Base-by-base conservation (phyloP, 2,888 invertebrate genomes). In the Helleia helle region DNA sequence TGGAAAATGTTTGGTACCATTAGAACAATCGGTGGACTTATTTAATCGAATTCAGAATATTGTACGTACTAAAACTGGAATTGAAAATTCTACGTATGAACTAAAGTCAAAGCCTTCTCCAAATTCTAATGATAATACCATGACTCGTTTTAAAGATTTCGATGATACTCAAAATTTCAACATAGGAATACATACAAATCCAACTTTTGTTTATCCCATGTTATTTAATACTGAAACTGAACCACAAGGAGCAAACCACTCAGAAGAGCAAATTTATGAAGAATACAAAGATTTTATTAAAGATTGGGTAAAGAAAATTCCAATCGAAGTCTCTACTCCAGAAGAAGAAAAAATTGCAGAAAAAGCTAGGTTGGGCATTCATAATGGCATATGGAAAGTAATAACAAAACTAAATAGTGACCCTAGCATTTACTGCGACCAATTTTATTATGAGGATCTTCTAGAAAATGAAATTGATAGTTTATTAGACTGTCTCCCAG, bases 391-490 rank as follows among this genome's bases (percentile, higher is more conserved):
- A 22, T 71, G 66, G 65, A 65, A 71, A 58, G 55, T 55, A 7
- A 50, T 74, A 1, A 60, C 61, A 1, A 72, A 70, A 50, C 34
- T 73, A 4, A 65, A 67, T 52, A 57, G 64, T 49, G 59, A 70
- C 25, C 68, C 67, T 1, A 52, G 48, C 1, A 53, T 54, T 22
- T 54, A 62, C 39, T 27, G 49, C 4, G 66, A 77, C 41, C 52
- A 55, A 3, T 67, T 68, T 48, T 58, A 64, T 39, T 73, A 61
- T 36, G 64, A 72, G 54, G 71, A 75, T 41, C 46, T 62, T 2
- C 55, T 83, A 14, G 73, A 71, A 30, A 62, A 72, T 26, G 76
- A 76, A 44, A 51, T 80, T 8, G 79, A 75, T 47, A 56, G 59
- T 7, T 48, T 83, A 28, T 42, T 81, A 2, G 47, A 55, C 38